Evolutionary conservation across 2,888 invertebrate species (phyloP).

Genomic region (Saturnia japonica): DNA sequence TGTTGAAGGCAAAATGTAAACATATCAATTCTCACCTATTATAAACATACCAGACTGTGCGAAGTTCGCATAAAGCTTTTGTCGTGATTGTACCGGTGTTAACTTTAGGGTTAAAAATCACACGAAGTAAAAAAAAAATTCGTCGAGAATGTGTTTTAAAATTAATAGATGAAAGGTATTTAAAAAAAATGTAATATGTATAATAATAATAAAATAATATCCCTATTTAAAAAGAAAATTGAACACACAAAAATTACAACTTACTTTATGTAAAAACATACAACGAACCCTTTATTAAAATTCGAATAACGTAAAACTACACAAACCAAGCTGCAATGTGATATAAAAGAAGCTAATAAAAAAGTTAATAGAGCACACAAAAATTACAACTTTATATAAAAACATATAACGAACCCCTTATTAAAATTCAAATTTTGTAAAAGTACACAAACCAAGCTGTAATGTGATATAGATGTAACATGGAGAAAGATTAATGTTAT

Average conservation of each 20-base stretch:
- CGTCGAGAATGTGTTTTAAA: background rate
- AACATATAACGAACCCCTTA: background rate
- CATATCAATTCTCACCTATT: constrained; percentile 63
- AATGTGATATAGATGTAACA: background rate
- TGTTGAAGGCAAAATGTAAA: constrained; percentile 59
- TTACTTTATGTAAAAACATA: too few relatives aligned
- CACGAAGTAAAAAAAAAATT: background rate
- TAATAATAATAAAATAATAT: background rate
- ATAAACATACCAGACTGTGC: constrained; percentile 23
- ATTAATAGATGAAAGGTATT: background rate
- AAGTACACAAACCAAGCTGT: too few relatives aligned
- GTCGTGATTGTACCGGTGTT: background rate
- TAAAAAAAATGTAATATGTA: background rate
- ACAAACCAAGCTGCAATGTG: too few relatives aligned
- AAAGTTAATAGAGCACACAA: background rate
- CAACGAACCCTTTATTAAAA: background rate
- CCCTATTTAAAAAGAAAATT: background rate
- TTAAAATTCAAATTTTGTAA: background rate
- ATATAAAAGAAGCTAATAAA: too few relatives aligned
- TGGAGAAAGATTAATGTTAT: constrained; percentile 43
- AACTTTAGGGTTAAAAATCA: background rate
- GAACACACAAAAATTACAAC: background rate
- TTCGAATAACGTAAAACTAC: too few relatives aligned
- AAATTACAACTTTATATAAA: too few relatives aligned
- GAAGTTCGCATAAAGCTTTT: background rate